Evolutionary conservation across 1,140 invertebrate genomes (phyloP).

Genomic region (Subanguina moxae): DNA sequence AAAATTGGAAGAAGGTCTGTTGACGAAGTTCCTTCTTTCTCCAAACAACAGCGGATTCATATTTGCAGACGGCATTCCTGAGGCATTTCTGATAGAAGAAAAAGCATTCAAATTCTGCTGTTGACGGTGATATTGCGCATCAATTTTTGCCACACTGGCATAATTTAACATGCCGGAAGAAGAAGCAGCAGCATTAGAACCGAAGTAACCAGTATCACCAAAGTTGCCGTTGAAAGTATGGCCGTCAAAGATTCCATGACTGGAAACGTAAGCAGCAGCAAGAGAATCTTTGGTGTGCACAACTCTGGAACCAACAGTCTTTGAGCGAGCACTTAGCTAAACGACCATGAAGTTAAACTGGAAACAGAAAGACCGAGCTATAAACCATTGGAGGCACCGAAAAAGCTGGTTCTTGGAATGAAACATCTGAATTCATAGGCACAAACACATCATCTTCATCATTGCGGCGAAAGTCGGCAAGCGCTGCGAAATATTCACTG

Average conservation of each 20-base stretch:
- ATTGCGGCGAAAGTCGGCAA: not conserved
- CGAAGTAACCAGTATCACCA: too few relatives aligned
- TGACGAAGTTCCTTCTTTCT: not conserved
- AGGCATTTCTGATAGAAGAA: too few relatives aligned
- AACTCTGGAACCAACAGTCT: too few relatives aligned
- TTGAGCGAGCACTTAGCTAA: not conserved
- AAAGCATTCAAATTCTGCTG: too few relatives aligned
- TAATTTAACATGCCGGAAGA: too few relatives aligned
- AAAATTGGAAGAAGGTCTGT: not conserved
- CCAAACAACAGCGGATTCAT: not conserved
- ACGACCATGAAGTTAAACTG: not conserved
- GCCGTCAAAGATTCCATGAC: not conserved
- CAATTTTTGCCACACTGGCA: too few relatives aligned
- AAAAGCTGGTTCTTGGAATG: not conserved
- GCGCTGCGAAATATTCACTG: not conserved
- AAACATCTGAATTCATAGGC: not conserved
- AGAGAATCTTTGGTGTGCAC: too few relatives aligned
- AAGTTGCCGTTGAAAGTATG: too few relatives aligned
- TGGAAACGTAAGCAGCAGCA: not conserved
- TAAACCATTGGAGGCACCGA: not conserved
- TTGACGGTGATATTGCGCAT: too few relatives aligned
- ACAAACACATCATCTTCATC: conserved; percentile 1
- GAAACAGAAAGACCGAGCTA: not conserved
- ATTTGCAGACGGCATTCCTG: not conserved
- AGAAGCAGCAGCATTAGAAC: too few relatives aligned